phyloP scores from a whole-genome alignment of 1,140 invertebrate genomes.

The Pachypsylla venusta region DNA sequence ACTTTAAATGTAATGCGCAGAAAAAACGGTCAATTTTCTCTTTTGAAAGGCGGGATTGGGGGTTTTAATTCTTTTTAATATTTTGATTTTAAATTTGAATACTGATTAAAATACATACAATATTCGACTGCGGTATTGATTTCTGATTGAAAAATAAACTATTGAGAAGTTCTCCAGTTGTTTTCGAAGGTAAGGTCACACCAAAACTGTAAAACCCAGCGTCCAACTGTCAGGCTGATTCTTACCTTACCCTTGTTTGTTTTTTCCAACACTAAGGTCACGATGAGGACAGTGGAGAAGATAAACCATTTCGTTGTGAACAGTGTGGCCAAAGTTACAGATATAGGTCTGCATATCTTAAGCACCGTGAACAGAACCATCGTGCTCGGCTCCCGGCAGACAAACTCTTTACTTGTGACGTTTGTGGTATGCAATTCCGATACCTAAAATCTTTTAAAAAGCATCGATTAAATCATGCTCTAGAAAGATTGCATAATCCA shows the following conservation, averaged over 20 bases:
- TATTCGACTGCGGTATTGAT: too few relatives aligned
- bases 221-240: too few relatives aligned
- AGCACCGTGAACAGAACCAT: conserved; percentile 77
- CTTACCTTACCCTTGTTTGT: conserved; percentile 20
- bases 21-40: too few relatives aligned
- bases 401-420: conserved; percentile 75
- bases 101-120: too few relatives aligned
- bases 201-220: too few relatives aligned
- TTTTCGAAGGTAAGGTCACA: too few relatives aligned
- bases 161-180: too few relatives aligned
- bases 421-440: conserved; percentile 76
- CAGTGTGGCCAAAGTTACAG: conserved; percentile 79
- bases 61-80: too few relatives aligned
- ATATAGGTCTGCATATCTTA: conserved; percentile 72
- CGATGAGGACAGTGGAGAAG: conserved; percentile 34
- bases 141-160: too few relatives aligned
- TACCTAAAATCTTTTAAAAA: conserved; percentile 81
- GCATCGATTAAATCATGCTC: conserved; percentile 67
- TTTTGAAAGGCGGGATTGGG: too few relatives aligned
- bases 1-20: too few relatives aligned
- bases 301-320: conserved; percentile 81
- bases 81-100: too few relatives aligned
- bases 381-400: conserved; percentile 66
- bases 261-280: conserved; percentile 29
- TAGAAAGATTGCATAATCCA: conserved; percentile 50